Conservation (phyloP, 1,140 invertebrate genomes). For the Lasaia peninsularis region DNA sequence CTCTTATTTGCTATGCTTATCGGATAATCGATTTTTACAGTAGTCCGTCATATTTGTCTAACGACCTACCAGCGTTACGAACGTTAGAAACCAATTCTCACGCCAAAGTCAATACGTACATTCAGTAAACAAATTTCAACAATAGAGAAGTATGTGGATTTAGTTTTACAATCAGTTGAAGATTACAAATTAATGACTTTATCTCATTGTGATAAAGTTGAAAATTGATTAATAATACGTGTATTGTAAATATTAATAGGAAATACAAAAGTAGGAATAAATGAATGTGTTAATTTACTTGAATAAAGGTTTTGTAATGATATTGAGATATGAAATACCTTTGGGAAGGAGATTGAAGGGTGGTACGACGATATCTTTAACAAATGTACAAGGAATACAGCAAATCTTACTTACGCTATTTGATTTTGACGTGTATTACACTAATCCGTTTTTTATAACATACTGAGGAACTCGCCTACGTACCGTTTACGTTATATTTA, state of each 20-base stretch:
- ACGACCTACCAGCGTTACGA: slow-evolving; percentile 45
- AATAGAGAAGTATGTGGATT: slow-evolving; percentile 54
- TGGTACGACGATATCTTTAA: not conserved
- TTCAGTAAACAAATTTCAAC: slow-evolving; percentile 59
- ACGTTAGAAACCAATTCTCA: slow-evolving; percentile 62
- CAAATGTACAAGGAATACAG: slow-evolving; percentile 24
- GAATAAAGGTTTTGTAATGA: not conserved
- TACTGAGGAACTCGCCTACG: slow-evolving; percentile 42
- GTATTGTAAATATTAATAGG: slow-evolving; percentile 61
- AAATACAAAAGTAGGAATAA: slow-evolving; percentile 43
- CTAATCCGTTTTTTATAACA: slow-evolving; percentile 62
- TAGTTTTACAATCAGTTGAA: slow-evolving; percentile 39
- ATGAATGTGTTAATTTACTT: slow-evolving; percentile 3
- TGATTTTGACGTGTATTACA: slow-evolving; percentile 52
- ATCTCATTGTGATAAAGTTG: slow-evolving; percentile 23
- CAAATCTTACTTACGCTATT: slow-evolving; percentile 47
- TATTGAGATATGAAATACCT: not conserved
- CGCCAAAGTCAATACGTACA: slow-evolving; percentile 54
- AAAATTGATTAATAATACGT: slow-evolving; percentile 52
- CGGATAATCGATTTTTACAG: slow-evolving; percentile 46
- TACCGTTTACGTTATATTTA: slow-evolving; percentile 49
- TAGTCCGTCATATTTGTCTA: slow-evolving; percentile 37
- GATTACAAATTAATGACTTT: slow-evolving; percentile 32
- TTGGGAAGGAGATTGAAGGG: not conserved
- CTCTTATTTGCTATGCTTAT: not conserved